phyloP scores from a whole-genome alignment of 1,140 invertebrate species.

The Cydia amplana region DNA sequence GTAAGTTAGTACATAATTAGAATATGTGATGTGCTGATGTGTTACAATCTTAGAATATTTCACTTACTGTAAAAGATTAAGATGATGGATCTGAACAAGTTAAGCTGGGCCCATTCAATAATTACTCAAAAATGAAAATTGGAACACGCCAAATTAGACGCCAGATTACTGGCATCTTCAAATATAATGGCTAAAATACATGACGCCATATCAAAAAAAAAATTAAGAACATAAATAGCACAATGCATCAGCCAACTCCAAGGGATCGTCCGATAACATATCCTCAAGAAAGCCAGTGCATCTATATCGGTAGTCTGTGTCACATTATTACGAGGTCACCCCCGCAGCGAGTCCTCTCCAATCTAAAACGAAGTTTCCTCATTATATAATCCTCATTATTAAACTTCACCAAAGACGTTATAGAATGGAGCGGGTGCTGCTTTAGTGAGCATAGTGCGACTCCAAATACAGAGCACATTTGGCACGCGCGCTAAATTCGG shows the following conservation, averaged over 20 bases:
- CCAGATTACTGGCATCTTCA: no score
- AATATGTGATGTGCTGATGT: background rate
- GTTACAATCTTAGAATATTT: background rate
- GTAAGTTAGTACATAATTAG: background rate
- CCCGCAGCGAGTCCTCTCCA: background rate
- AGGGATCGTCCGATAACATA: background rate
- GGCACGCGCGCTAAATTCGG: slow-evolving; percentile 11
- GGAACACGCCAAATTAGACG: no score
- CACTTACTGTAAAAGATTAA: background rate
- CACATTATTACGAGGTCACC: slow-evolving; percentile 2
- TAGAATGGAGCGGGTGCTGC: background rate
- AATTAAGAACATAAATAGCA: no score
- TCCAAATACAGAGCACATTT: slow-evolving; percentile 16
- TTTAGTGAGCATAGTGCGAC: background rate
- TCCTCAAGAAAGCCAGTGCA: background rate
- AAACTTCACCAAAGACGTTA: background rate
- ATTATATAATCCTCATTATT: no score
- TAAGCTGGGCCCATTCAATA: no score
- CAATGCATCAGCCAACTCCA: no score
- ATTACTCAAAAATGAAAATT: no score
- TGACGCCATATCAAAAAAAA: no score
- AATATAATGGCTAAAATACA: no score
- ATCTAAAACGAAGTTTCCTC: background rate
- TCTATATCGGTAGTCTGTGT: slow-evolving; percentile 11
- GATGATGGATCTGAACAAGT: background rate